Percentiles rank a stretch among this genome's conserved stretches.
Evolutionary conservation across 2,888 invertebrate genomes (phyloP).

Genomic region (Chloroclystis v-ata): DNA sequence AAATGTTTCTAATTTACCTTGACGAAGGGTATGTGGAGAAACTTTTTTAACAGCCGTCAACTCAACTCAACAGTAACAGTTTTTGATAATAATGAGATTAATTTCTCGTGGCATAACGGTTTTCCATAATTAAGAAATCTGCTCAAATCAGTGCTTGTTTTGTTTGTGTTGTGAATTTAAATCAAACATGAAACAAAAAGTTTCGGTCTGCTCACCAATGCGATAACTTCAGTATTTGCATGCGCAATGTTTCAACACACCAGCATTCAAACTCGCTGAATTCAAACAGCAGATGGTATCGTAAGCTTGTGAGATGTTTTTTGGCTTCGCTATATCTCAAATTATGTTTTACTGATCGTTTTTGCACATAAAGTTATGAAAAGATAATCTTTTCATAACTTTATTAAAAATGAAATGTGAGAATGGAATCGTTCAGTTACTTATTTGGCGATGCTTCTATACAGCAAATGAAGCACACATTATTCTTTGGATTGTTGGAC

Average conservation of each 20-base stretch:
- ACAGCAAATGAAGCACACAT: too few species aligned
- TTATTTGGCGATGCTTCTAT: too few species aligned
- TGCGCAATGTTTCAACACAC: slow-evolving; percentile 24
- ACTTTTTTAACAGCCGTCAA: too few species aligned
- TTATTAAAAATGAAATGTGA: background rate
- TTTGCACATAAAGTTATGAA: too few species aligned
- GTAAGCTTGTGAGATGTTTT: slow-evolving; percentile 22
- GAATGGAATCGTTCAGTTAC: background rate
- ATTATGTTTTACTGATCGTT: slow-evolving; percentile 19
- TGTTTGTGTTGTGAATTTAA: slow-evolving; percentile 15
- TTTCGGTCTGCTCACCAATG: slow-evolving; percentile 18
- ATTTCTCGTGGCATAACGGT: too few species aligned
- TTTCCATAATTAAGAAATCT: background rate
- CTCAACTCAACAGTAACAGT: too few species aligned
- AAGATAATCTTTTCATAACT: too few species aligned
- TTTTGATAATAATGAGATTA: too few species aligned
- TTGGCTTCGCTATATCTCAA: slow-evolving; percentile 18
- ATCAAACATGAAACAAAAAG: slow-evolving; percentile 25
- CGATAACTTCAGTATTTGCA: slow-evolving; percentile 25
- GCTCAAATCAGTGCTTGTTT: too few species aligned
- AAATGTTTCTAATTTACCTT: too few species aligned
- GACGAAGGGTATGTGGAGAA: too few species aligned
- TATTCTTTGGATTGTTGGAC: too few species aligned
- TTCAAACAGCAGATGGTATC: slow-evolving; percentile 16
- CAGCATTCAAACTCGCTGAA: slow-evolving; percentile 19